These are phyloP conservation scores for Cephus nigrinus DNA, from an alignment of 2,888 invertebrate genomes.

Conservation along the genomic window DNA sequence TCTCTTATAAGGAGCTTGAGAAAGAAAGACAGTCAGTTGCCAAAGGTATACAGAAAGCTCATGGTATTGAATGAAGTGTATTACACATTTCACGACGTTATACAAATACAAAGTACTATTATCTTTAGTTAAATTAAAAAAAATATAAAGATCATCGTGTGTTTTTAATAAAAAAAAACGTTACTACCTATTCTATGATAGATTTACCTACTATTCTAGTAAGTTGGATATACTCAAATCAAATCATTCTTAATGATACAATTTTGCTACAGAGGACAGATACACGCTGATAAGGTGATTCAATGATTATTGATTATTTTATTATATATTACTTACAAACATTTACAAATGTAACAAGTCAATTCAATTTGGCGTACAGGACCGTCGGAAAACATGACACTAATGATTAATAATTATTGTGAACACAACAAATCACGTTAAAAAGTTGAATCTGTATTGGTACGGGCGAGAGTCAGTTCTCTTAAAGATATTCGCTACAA, in stretches of 20 bases:
- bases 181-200: background rate
- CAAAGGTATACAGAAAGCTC: constrained; percentile 75
- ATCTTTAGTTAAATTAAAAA: constrained; percentile 10
- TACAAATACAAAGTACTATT: constrained; percentile 2
- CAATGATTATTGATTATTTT: constrained; percentile 56
- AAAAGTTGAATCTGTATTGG: constrained; percentile 4
- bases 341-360: constrained; percentile 64
- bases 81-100: constrained; percentile 18
- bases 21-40: constrained; percentile 72
- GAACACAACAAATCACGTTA: constrained; percentile 9
- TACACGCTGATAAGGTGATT: constrained; percentile 8
- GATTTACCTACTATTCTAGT: background rate
- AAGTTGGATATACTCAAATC: background rate
- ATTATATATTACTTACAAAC: constrained; percentile 62
- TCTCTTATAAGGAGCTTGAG: constrained; percentile 77
- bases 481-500: constrained; percentile 2
- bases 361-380: constrained; percentile 62
- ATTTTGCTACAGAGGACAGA: background rate
- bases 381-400: constrained; percentile 54
- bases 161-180: background rate
- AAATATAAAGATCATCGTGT: background rate
- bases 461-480: constrained; percentile 12
- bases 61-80: constrained; percentile 68
- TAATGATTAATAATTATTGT: constrained; percentile 34
- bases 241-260: background rate